Evolutionary conservation across 2,888 invertebrate genomes (phyloP), one percentile per base, ranked within the genome.

Genomic region (Muschampia plurimacula): DNA sequence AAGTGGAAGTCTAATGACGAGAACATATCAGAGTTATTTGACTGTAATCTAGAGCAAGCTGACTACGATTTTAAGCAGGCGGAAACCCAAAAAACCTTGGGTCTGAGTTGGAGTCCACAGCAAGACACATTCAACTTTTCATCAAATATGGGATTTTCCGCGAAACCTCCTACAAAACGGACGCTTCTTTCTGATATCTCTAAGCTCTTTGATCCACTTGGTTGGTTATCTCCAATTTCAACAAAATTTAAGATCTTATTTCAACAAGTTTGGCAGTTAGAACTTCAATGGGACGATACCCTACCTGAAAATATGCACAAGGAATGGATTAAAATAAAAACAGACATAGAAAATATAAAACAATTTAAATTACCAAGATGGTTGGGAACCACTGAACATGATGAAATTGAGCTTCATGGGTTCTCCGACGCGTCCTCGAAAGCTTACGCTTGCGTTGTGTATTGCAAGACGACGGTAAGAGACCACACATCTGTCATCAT

Each of bases 291-390:
- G 52, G 52, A 52, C 6, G 52, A 52, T 15, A 5, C 52, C 0
- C 4, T 52, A 15, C 52, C 52, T 0, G 7, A 15, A 52, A 52
- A 4, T 15, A 15, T 52, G 15, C 52, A 52, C 13, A 52, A n/a
- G 52, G 52, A 52, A 52, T 52, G 52, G 52, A 52, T 52, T 52
- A 52, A 52, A 0, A n/a, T 52, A 8, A 52, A 52, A 52, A 4
- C 52, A n/a, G 52, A 52, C 55, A 22, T 39, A 65, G 32, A 15
- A 41, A 15, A 41, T 28, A 62, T 62, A n/a, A 57, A 36, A 41
- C 15, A 72, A 41, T 63, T 67, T 62, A 36, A 60, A n/a, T 49
- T 67, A 22, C 72, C 67, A 13, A 52, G 72, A 52, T 72, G 67
- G 72, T 52, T 72, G 41, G 39, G 41, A 36, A 60, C 46, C 13